Percentiles rank a stretch among this genome's conserved stretches.
Conservation (phyloP, 2,113 vertebrate genomes). For the Marmota monax region DNA sequence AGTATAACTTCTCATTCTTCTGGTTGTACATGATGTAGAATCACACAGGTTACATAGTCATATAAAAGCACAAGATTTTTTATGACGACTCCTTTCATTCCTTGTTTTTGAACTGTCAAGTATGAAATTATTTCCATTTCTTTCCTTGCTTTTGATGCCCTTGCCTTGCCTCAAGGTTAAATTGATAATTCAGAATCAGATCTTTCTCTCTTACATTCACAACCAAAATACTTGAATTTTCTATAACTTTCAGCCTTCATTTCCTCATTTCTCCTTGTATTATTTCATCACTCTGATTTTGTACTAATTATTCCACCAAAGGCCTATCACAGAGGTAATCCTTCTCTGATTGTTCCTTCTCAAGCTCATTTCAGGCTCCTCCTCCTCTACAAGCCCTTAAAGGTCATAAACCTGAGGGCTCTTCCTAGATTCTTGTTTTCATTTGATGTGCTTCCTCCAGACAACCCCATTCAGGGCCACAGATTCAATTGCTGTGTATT, state of each 20-base stretch:
- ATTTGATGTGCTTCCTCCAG: background rate
- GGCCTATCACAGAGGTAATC: background rate
- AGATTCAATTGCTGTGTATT: background rate
- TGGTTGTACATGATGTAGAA: no score
- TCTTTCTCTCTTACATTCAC: background rate
- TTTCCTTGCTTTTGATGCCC: background rate
- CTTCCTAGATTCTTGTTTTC: conserved; percentile 10
- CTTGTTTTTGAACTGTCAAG: background rate
- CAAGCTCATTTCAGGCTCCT: background rate
- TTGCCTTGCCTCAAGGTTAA: background rate
- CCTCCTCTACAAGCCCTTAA: background rate
- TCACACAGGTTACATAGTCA: no score
- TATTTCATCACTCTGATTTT: background rate
- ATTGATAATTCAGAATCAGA: background rate
- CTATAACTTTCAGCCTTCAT: background rate
- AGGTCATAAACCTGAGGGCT: background rate
- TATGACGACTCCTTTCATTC: background rate
- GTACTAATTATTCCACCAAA: background rate
- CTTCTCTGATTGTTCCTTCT: background rate
- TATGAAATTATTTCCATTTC: background rate
- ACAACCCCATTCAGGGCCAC: background rate
- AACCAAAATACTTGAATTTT: background rate
- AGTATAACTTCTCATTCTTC: no score
- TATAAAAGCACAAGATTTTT: background rate
- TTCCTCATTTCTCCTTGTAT: background rate